Percentiles rank a stretch among this genome's conserved stretches.
Conservation (phyloP, 2,797 vertebrate genomes). For the Danio aesculapii region DNA sequence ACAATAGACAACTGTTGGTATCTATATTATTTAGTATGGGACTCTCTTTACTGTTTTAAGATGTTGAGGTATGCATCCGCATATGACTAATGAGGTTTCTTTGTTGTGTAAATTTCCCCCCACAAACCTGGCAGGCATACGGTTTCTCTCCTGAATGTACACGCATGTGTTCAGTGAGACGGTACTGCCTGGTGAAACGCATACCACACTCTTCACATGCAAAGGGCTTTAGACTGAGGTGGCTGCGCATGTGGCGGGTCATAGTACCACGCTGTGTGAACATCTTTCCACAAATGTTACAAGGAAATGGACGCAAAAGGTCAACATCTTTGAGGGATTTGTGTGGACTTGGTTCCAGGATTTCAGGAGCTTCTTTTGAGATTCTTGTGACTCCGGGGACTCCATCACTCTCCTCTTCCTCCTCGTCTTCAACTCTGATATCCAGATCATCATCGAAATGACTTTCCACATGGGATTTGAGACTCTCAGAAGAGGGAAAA, state of each 20-base stretch:
- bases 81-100: slow-evolving; percentile 92
- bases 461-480: slow-evolving; percentile 95
- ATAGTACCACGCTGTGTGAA: slow-evolving; percentile 91
- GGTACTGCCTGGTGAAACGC: slow-evolving; percentile 91
- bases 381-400: slow-evolving; percentile 87
- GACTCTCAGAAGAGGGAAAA: slow-evolving; percentile 97
- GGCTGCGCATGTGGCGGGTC: slow-evolving; percentile 92
- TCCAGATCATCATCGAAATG: slow-evolving; percentile 96
- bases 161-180: slow-evolving; percentile 92
- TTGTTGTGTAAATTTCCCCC: slow-evolving; percentile 92
- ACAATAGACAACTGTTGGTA: background rate
- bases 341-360: slow-evolving; percentile 85
- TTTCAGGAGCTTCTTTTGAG: slow-evolving; percentile 74
- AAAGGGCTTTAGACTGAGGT: slow-evolving; percentile 89
- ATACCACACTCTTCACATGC: slow-evolving; percentile 91
- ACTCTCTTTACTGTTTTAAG: slow-evolving; percentile 93
- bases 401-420: slow-evolving; percentile 86
- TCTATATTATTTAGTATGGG: slow-evolving; percentile 57
- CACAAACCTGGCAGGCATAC: slow-evolving; percentile 90
- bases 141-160: slow-evolving; percentile 92
- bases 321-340: slow-evolving; percentile 89
- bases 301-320: slow-evolving; percentile 87
- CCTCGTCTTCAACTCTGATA: slow-evolving; percentile 90
- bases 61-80: slow-evolving; percentile 90
- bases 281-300: slow-evolving; percentile 91